Evolutionary conservation across 2,888 invertebrate genomes (phyloP).

Genomic region (Pilophorus perplexus): DNA sequence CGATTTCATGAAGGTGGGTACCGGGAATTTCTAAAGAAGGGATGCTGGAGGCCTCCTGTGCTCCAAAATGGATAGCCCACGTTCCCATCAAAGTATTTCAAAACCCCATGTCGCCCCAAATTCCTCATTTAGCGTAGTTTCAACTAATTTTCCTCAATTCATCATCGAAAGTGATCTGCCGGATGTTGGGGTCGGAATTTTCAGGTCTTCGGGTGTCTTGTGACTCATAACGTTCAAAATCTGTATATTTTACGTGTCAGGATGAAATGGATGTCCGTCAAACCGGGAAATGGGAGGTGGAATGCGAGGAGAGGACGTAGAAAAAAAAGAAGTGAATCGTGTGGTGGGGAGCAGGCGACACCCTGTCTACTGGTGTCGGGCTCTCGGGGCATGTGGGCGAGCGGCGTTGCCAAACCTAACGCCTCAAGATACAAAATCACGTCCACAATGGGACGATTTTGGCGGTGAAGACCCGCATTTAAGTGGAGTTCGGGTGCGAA

Average conservation of each 20-base stretch:
- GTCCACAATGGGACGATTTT: not conserved
- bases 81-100: no score
- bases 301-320: slow-evolving; percentile 29
- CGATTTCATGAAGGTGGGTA: no score
- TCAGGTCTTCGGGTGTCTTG: not conserved
- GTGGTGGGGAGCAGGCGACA: slow-evolving; percentile 68
- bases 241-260: slow-evolving; percentile 22
- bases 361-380: slow-evolving; percentile 84
- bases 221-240: no score
- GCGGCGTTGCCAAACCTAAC: slow-evolving; percentile 62
- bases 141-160: no score
- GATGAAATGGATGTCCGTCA: slow-evolving; percentile 29
- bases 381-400: slow-evolving; percentile 49
- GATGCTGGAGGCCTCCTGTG: no score
- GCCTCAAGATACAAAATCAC: not conserved
- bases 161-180: no score
- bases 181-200: slow-evolving; percentile 12
- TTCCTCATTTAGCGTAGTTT: no score
- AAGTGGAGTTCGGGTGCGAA: not conserved
- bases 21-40: no score
- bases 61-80: no score
- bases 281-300: slow-evolving; percentile 25
- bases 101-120: no score
- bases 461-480: not conserved
- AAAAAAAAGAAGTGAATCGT: slow-evolving; percentile 33